Conservation (phyloP, 2,797 vertebrate species). For the Pantherophis vulpinus region DNA sequence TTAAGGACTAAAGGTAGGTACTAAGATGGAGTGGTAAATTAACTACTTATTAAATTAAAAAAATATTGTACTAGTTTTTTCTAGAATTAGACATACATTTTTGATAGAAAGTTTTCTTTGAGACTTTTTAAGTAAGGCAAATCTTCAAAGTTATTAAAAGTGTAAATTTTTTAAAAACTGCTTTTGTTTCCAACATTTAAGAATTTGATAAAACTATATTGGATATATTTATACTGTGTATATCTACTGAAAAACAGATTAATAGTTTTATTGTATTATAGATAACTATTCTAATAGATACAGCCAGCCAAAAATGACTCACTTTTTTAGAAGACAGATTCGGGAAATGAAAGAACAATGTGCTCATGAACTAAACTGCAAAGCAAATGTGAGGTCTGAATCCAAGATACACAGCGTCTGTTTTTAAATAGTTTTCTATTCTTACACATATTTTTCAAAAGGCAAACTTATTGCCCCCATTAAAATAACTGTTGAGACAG, state of each 20-base stretch:
- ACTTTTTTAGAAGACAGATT: background rate
- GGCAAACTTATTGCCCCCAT: background rate
- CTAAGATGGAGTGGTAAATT: slow-evolving; percentile 2
- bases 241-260: background rate
- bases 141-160: background rate
- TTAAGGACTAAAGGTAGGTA: background rate
- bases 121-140: background rate
- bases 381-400: background rate
- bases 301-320: background rate
- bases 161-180: background rate
- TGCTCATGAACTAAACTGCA: background rate
- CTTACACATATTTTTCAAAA: background rate
- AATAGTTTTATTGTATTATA: background rate
- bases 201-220: background rate
- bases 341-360: background rate
- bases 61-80: background rate
- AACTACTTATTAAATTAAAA: background rate
- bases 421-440: background rate
- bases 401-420: background rate
- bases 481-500: background rate
- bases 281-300: background rate
- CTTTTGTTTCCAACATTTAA: background rate
- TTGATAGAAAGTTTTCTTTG: background rate
- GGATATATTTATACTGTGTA: background rate
- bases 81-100: background rate